Conservation (phyloP, 2,888 invertebrate species). For the Gortyna flavago region DNA sequence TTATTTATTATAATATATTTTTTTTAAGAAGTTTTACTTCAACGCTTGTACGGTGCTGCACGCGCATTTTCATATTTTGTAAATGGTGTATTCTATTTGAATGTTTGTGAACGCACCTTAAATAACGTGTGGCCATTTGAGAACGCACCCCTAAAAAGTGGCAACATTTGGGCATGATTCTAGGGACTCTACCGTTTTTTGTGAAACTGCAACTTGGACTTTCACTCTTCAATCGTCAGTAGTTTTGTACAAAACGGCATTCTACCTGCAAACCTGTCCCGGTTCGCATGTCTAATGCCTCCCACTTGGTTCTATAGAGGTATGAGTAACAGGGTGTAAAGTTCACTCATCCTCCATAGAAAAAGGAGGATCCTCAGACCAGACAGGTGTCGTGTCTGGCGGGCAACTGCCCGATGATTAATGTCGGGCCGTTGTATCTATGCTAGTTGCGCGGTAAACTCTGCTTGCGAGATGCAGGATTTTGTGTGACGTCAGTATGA, state of each 20-base stretch:
- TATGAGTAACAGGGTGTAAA: too few species aligned
- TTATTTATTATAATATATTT: too few species aligned
- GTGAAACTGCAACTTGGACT: neutral
- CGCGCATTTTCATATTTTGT: neutral
- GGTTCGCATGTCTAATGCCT: neutral
- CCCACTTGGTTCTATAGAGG: too few species aligned
- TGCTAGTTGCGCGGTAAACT: too few species aligned
- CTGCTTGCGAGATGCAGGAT: too few species aligned
- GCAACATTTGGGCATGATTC: slow-evolving; percentile 2
- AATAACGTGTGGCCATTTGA: neutral
- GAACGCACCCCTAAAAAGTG: neutral
- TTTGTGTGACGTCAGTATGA: too few species aligned
- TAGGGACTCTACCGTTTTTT: neutral
- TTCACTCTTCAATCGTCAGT: neutral
- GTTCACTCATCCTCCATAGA: too few species aligned
- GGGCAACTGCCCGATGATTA: too few species aligned
- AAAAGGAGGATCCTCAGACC: too few species aligned
- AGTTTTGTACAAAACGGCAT: neutral
- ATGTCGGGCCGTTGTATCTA: too few species aligned
- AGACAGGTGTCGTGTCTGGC: too few species aligned
- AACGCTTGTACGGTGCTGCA: too few species aligned
- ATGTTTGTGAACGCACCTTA: neutral
- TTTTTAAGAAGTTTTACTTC: neutral
- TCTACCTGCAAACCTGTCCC: neutral
- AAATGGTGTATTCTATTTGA: neutral